Conservation (phyloP, 2,888 invertebrate genomes). For the Idaea dimidiata region DNA sequence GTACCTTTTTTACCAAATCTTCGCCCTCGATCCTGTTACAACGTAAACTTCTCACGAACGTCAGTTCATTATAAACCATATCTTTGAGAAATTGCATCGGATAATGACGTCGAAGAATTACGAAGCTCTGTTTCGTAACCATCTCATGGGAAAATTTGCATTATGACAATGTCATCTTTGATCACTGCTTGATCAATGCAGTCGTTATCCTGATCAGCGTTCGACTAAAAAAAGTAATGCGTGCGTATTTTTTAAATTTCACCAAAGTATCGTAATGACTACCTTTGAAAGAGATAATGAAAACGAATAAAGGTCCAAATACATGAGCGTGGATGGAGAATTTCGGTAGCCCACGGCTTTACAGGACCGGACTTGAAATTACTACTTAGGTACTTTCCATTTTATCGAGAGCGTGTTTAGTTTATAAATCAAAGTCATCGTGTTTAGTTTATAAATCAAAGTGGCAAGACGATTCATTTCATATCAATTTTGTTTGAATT, state of each 20-base stretch:
- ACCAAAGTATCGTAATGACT: slow-evolving; percentile 28
- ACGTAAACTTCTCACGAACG: slow-evolving; percentile 75
- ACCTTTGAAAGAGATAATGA: slow-evolving; percentile 34
- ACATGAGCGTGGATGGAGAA: slow-evolving; percentile 51
- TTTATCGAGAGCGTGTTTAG: slow-evolving; percentile 30
- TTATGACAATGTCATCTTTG: slow-evolving; percentile 44
- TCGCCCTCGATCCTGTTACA: slow-evolving; percentile 69
- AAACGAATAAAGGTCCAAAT: slow-evolving; percentile 49
- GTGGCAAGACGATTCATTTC: background rate
- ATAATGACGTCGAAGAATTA: slow-evolving; percentile 67
- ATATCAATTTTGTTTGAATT: background rate
- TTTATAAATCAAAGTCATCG: slow-evolving; percentile 13
- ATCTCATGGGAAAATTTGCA: slow-evolving; percentile 48
- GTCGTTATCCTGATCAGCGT: slow-evolving; percentile 31
- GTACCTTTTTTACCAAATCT: slow-evolving; percentile 50
- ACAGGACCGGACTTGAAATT: slow-evolving; percentile 46
- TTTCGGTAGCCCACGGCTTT: slow-evolving; percentile 69
- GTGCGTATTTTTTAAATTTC: slow-evolving; percentile 28
- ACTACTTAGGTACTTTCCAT: background rate
- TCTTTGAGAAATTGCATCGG: slow-evolving; percentile 64
- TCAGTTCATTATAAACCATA: slow-evolving; percentile 62
- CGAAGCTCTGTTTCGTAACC: slow-evolving; percentile 50
- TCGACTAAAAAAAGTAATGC: slow-evolving; percentile 24
- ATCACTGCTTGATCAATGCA: slow-evolving; percentile 38
- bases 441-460: background rate